Evolutionary conservation across 2,797 vertebrate genomes (phyloP).

Genomic region (Borostomias antarcticus): DNA sequence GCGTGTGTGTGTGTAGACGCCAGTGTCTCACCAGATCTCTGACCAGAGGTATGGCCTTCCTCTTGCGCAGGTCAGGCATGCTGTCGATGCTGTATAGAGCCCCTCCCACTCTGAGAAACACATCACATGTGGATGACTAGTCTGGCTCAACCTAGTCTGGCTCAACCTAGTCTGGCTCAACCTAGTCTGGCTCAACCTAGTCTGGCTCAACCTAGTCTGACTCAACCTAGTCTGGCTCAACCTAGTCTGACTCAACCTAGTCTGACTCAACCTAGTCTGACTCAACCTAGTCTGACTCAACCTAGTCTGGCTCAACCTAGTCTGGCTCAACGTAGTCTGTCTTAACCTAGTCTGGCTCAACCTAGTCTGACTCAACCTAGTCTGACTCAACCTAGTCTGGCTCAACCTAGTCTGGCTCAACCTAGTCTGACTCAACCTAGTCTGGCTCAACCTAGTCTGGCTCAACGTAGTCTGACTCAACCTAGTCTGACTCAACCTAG

Average conservation of each 20-base stretch:
- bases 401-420: background rate
- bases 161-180: background rate
- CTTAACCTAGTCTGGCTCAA: background rate
- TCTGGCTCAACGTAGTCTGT: background rate
- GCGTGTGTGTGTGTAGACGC: conserved; percentile 10
- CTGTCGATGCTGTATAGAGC: conserved; percentile 98
- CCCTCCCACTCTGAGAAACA: conserved; percentile 85
- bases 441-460: background rate
- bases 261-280: background rate
- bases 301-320: background rate
- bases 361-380: background rate
- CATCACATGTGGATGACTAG: background rate
- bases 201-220: background rate
- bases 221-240: background rate
- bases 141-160: background rate
- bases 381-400: background rate
- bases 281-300: background rate
- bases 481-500: background rate
- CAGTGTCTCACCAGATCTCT: conserved; percentile 90
- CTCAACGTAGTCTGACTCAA: background rate
- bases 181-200: background rate
- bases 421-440: background rate
- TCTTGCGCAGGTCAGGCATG: conserved; percentile 97
- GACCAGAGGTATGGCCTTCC: conserved; percentile 93
- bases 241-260: background rate